A percentile compares a stretch with the other conserved stretches of the same genome.
Evolutionary conservation across 2,797 vertebrate genomes (phyloP).

Genomic region (Hippocampus kuda): DNA sequence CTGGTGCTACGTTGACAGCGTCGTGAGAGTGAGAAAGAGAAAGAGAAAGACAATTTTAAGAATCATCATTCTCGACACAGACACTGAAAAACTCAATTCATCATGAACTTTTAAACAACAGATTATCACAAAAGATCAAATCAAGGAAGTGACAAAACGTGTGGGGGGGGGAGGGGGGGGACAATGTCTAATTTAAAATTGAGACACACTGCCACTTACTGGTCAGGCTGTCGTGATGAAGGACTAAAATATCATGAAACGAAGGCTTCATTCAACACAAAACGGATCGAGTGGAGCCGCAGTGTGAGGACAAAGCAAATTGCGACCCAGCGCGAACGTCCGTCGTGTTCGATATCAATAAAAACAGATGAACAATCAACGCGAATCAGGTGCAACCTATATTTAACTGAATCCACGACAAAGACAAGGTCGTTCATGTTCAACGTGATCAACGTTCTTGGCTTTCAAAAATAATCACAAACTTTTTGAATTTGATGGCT

Average conservation of each 20-base stretch:
- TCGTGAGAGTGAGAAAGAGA: conserved; percentile 23
- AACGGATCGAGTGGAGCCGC: not conserved
- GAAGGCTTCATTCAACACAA: not conserved
- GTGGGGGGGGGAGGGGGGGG: too few relatives aligned
- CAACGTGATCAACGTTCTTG: too few relatives aligned
- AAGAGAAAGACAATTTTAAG: conserved; percentile 27
- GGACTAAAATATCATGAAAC: not conserved
- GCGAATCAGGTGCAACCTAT: too few relatives aligned
- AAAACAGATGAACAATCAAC: too few relatives aligned
- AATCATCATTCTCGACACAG: not conserved
- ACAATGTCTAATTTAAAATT: not conserved
- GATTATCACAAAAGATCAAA: not conserved
- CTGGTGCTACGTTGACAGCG: conserved; percentile 25
- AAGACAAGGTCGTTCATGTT: too few relatives aligned
- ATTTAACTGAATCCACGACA: too few relatives aligned
- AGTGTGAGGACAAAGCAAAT: not conserved
- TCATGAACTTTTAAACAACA: not conserved
- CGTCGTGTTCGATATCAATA: too few relatives aligned
- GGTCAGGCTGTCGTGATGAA: not conserved
- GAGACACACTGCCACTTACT: not conserved
- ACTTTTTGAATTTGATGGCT: too few relatives aligned
- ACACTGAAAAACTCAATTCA: not conserved
- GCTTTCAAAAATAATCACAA: too few relatives aligned
- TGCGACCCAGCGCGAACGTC: too few relatives aligned
- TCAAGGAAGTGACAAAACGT: not conserved